Conservation (phyloP, 2,888 invertebrate species). For the Dinocampus coccinellae region DNA sequence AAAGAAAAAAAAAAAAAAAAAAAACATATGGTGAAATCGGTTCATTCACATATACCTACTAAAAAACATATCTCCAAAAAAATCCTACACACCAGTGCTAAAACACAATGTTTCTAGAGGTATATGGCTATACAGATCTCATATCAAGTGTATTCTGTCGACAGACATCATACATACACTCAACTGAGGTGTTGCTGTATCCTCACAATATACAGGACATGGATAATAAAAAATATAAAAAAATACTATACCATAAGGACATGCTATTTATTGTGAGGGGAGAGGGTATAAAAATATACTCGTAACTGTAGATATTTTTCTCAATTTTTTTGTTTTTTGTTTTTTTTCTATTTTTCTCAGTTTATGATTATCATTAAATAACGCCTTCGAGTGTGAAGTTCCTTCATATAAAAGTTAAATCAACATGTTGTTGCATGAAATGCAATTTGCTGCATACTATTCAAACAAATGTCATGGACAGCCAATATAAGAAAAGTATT, state of each 20-base stretch:
- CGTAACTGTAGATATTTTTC: constrained; percentile 21
- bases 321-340: constrained; percentile 12
- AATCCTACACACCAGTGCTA: background rate
- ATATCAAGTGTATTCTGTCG: no score
- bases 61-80: background rate
- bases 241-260: no score
- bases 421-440: background rate
- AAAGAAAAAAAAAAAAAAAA: background rate
- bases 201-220: no score
- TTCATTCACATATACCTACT: constrained; percentile 20
- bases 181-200: no score
- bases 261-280: no score
- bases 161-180: no score
- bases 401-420: background rate
- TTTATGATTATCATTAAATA: constrained; percentile 24
- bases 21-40: constrained; percentile 19
- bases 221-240: no score
- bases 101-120: background rate
- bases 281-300: constrained; percentile 28
- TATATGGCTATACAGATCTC: background rate
- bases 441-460: background rate
- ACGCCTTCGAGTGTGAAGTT: constrained; percentile 9
- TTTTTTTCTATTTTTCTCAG: background rate
- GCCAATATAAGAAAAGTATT: background rate
- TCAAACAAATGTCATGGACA: background rate